phyloP scores from a whole-genome alignment of 2,797 vertebrate genomes.

The Allenopithecus nigroviridis region DNA sequence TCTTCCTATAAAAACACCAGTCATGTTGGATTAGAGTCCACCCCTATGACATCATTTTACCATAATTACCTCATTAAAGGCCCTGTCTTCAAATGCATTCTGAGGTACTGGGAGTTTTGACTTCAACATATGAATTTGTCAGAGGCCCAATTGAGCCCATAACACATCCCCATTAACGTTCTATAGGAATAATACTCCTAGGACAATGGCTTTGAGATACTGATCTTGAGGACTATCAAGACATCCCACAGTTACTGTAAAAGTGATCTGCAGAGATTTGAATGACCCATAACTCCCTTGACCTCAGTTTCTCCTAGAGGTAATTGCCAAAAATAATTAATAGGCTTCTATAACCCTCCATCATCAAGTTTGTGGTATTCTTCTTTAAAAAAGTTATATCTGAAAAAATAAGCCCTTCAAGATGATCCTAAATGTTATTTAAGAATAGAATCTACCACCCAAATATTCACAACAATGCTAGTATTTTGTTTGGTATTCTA shows the following conservation, averaged over 20 bases:
- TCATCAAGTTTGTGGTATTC: neutral
- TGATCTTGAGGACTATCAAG: fast-evolving
- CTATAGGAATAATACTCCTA: fast-evolving
- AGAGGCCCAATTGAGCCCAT: fast-evolving
- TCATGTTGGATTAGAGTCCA: neutral
- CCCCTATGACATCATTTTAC: neutral
- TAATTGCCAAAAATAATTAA: fast-evolving
- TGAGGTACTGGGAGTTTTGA: too few relatives aligned
- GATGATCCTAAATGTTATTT: neutral
- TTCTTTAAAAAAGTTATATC: neutral
- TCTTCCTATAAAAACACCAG: neutral
- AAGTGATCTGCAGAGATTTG: too few relatives aligned
- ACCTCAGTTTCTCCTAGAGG: neutral
- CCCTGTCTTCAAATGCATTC: neutral
- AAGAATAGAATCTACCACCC: neutral
- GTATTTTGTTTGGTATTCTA: fast-evolving
- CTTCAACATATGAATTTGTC: neutral
- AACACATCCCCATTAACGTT: neutral
- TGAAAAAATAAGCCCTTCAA: neutral
- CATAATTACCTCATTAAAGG: neutral
- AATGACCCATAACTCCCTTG: neutral
- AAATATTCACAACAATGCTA: fast-evolving
- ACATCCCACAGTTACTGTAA: neutral
- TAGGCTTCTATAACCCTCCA: fast-evolving
- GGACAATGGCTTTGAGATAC: neutral